Percentiles rank a stretch among this genome's conserved stretches.
Conservation (phyloP, 1,140 invertebrate species). For the Ridgeia piscesae region DNA sequence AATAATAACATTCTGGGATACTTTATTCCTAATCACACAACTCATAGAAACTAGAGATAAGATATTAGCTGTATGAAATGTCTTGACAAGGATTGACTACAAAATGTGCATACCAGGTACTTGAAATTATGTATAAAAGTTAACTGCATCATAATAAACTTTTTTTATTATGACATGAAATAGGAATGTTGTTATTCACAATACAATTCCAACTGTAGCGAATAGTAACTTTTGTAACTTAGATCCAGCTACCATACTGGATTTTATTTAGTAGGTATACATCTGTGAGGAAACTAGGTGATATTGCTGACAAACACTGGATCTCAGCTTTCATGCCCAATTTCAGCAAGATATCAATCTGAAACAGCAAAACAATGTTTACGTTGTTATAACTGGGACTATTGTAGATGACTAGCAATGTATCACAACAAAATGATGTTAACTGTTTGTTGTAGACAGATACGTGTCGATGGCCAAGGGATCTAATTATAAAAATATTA, state of each 20-base stretch:
- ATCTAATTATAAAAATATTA: too few species aligned
- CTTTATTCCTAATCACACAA: not conserved
- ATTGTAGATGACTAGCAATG: too few species aligned
- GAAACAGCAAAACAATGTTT: conserved; percentile 28
- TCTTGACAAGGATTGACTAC: not conserved
- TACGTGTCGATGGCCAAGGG: too few species aligned
- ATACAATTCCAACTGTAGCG: not conserved
- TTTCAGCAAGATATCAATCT: conserved; percentile 59
- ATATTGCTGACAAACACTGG: conserved; percentile 66
- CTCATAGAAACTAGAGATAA: not conserved
- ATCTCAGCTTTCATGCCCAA: conserved; percentile 70
- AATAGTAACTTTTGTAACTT: not conserved
- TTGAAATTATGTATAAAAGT: not conserved
- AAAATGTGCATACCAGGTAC: not conserved
- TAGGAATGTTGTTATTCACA: not conserved
- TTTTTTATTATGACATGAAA: not conserved
- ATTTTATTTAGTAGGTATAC: conserved; percentile 68
- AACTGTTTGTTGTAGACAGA: too few species aligned
- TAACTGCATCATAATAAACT: not conserved
- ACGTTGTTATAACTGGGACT: not conserved
- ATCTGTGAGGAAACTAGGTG: conserved; percentile 63
- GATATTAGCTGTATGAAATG: too few species aligned
- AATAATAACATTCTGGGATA: not conserved
- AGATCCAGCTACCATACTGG: not conserved
- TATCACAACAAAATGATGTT: too few species aligned